Evolutionary conservation across 2,113 vertebrate species (phyloP), one percentile per base, ranked within the genome.

Genomic region (Thryonomys swinderianus): DNA sequence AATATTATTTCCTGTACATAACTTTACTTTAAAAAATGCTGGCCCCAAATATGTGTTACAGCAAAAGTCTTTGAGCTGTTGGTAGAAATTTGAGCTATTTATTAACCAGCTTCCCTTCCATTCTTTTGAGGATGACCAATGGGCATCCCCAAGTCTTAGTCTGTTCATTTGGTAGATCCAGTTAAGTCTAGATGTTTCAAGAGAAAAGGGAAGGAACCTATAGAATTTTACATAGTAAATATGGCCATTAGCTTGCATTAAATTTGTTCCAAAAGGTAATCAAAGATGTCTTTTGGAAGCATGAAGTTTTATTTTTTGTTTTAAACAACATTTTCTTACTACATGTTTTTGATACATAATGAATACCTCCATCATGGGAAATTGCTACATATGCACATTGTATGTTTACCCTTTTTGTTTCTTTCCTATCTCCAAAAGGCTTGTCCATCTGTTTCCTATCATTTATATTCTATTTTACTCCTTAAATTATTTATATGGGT

Each of bases 1-100:
- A 95, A 48, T 76, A 92, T 13, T 78, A 57, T 76, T 83, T 82
- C 57, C 95, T 80, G n/a, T 34, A 51, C 86, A 55, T n/a, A 79
- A 80, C 40, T 88, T 79, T 82, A 53, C 37, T 95, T 90, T 25
- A 20, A 48, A 57, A 45, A 57, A 81, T 45, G 21, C 45, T 91
- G 81, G 40, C 3, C 16, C 34, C 53, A 80, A 85, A 62, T 66
- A 88, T 34, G 83, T 94, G 76, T 64, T 62, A 23, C 4, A 53
- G 69, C 85, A 69, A 88, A 85, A 73, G 32, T 88, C 45, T 73
- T n/a, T 25, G 62, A 85, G 42, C 34, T 51, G 42, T 62, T 66
- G 71, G 30, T 48, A 34, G 62, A 64, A 51, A 34, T 13, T 3
- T 48, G 62, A 82, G 61, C n/a, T 3, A n/a, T 37, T 78, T 80